These are phyloP conservation scores for Lamellibrachia satsuma DNA, from an alignment of 2,888 invertebrate genomes.

Conservation along the genomic window DNA sequence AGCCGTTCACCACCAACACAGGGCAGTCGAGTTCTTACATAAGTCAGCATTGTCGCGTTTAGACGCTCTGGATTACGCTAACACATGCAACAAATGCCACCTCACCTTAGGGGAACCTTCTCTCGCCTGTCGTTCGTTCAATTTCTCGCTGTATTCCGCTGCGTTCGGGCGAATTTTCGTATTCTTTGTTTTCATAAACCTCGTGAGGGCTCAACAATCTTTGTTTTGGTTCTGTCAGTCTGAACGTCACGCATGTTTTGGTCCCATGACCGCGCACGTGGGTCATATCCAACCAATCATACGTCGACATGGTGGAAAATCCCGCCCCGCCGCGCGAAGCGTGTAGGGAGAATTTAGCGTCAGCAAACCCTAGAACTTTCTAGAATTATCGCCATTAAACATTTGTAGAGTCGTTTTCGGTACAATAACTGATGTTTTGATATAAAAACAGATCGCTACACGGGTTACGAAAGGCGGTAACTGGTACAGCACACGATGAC, in stretches of 20 bases:
- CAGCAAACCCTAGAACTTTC: not conserved
- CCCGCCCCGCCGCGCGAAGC: conserved; percentile 12
- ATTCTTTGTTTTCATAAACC: conserved; percentile 13
- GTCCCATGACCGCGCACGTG: conserved; percentile 17
- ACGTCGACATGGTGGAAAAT: not conserved
- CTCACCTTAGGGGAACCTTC: not conserved
- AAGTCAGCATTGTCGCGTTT: not conserved
- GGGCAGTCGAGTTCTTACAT: not conserved
- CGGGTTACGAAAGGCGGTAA: not conserved
- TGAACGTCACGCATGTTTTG: conserved; percentile 13
- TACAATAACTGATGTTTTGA: not conserved
- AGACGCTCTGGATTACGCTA: not conserved
- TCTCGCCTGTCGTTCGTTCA: not conserved
- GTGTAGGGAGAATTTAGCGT: not conserved
- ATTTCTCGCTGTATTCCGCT: not conserved
- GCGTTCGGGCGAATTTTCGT: not conserved
- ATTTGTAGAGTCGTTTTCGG: not conserved
- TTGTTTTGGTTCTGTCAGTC: conserved; percentile 17
- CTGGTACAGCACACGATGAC: not conserved
- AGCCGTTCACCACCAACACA: not conserved
- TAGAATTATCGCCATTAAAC: not conserved
- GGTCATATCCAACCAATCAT: not conserved
- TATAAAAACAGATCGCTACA: not conserved
- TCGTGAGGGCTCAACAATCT: conserved; percentile 13
- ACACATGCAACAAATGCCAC: not conserved